Conservation (phyloP, 2,113 vertebrate species). For the Lamprologus callipterus region DNA sequence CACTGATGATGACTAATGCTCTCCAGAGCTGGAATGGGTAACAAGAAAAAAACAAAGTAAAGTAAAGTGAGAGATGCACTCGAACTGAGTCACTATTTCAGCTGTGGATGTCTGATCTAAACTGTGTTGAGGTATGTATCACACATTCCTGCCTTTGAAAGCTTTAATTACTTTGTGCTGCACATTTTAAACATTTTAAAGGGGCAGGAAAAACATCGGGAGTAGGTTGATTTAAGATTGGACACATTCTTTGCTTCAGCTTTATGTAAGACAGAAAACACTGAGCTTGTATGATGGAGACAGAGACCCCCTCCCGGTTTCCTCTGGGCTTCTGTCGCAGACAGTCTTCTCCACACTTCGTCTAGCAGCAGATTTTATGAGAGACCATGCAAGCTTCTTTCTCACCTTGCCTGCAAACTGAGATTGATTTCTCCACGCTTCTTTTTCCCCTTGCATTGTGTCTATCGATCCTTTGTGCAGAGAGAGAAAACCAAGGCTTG, state of each 20-base stretch:
- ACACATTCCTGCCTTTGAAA: not conserved
- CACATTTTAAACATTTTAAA: not conserved
- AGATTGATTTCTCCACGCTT: slow-evolving; percentile 40
- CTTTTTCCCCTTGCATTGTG: slow-evolving; percentile 9
- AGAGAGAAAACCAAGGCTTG: not conserved
- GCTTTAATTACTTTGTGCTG: not conserved
- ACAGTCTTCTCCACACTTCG: not conserved
- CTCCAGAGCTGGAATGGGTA: not conserved
- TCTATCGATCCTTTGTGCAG: slow-evolving; percentile 40
- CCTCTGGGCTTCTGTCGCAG: not conserved
- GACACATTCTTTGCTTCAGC: not conserved
- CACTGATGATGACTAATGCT: slow-evolving; percentile 41
- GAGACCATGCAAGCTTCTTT: not conserved
- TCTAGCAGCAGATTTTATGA: slow-evolving; percentile 21
- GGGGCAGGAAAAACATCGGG: not conserved
- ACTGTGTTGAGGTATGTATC: not conserved
- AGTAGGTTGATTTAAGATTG: not conserved
- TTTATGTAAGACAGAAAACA: not conserved
- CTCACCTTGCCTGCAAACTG: slow-evolving; percentile 33
- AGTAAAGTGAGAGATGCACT: not conserved
- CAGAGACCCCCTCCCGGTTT: not conserved
- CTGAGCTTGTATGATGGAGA: not conserved
- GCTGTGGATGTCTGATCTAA: not conserved
- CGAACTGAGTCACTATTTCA: not conserved
- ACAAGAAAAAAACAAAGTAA: not conserved